A percentile compares a stretch with the other conserved stretches of the same genome.
Evolutionary conservation across 2,113 vertebrate genomes (phyloP).

Genomic region (Anser cygnoides): DNA sequence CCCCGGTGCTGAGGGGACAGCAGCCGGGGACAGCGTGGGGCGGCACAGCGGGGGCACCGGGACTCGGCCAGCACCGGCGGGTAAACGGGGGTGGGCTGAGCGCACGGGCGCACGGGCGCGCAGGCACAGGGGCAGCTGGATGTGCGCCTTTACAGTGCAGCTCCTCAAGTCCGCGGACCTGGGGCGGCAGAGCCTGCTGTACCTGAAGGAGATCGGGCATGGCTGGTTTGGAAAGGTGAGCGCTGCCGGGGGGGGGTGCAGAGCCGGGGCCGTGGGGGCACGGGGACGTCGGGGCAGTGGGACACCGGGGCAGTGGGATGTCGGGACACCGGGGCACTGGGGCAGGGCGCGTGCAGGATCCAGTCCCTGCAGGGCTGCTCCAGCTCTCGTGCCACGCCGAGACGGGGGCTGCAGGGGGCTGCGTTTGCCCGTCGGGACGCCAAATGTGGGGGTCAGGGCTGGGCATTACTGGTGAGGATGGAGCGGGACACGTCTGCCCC

Average conservation of each 20-base stretch:
- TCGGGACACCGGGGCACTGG: not conserved
- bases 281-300: too few relatives aligned
- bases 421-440: not conserved
- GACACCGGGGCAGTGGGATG: too few relatives aligned
- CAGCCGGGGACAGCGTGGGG: not conserved
- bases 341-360: too few relatives aligned
- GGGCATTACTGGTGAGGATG: rapidly evolving
- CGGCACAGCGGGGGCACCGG: not conserved
- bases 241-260: not conserved
- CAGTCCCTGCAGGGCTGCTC: not conserved
- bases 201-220: slow-evolving; percentile 93
- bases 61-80: not conserved
- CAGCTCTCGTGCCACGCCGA: not conserved
- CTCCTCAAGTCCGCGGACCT: slow-evolving; percentile 86
- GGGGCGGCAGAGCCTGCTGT: slow-evolving; percentile 89
- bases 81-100: not conserved
- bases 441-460: not conserved
- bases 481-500: not conserved
- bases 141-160: slow-evolving; percentile 79
- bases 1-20: not conserved
- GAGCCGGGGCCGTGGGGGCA: not conserved
- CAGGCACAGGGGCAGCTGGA: not conserved
- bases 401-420: not conserved
- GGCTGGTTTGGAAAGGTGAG: slow-evolving; percentile 98
- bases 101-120: not conserved